phyloP scores from a whole-genome alignment of 2,113 vertebrate species.

The Mohoua ochrocephala region DNA sequence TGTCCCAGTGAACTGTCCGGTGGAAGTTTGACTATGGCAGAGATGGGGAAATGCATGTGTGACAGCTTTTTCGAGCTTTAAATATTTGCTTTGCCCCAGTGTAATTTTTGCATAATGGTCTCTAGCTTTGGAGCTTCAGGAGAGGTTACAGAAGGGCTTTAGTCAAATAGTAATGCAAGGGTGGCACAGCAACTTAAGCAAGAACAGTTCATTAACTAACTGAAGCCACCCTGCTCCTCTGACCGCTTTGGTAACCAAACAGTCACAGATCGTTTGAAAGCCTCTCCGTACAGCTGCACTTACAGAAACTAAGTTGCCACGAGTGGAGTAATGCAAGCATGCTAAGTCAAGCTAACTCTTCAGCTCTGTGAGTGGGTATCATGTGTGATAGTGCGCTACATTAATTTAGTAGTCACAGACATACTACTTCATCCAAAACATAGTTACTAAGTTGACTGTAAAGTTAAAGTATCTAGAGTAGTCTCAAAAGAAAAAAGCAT shows the following conservation, averaged over 20 bases:
- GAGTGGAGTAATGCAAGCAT: not conserved
- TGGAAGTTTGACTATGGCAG: not conserved
- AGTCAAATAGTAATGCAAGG: not conserved
- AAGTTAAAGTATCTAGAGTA: not conserved
- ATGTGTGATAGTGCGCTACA: accelerated
- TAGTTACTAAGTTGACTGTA: not conserved
- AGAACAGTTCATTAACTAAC: not conserved
- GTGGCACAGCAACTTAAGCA: not conserved
- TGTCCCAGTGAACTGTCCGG: not conserved
- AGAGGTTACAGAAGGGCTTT: not conserved
- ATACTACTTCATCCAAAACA: not conserved
- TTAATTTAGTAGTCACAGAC: not conserved
- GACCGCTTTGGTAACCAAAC: not conserved
- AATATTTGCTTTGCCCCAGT: not conserved
- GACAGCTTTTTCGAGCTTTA: not conserved
- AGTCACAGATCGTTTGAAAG: not conserved
- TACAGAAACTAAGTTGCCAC: not conserved
- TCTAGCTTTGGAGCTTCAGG: not conserved
- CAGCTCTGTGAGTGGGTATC: not conserved
- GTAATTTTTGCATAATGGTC: not conserved
- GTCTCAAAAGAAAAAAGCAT: not conserved
- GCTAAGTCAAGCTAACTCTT: not conserved
- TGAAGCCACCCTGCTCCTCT: not conserved
- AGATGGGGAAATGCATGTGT: not conserved
- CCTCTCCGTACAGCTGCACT: not conserved